phyloP scores from a whole-genome alignment of 2,888 invertebrate genomes.

The Pseudococcus longispinus region DNA sequence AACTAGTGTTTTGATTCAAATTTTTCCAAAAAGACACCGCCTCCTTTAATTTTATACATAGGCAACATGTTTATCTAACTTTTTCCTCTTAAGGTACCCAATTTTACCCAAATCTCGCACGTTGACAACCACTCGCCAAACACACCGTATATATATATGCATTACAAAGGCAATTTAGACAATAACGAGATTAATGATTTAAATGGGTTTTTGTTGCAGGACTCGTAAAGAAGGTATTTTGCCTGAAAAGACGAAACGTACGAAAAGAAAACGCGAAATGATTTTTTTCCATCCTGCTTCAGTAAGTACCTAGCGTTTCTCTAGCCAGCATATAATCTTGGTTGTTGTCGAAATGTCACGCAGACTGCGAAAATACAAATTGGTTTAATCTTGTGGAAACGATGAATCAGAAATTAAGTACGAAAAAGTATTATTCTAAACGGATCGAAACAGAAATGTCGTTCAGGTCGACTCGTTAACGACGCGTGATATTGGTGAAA shows the following conservation, averaged over 20 bases:
- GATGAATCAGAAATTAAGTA: slow-evolving; percentile 46
- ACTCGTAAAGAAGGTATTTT: not conserved
- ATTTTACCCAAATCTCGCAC: too few relatives aligned
- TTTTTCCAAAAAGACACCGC: too few relatives aligned
- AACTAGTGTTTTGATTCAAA: too few relatives aligned
- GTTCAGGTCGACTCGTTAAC: slow-evolving; percentile 13
- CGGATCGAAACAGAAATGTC: not conserved
- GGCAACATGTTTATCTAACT: too few relatives aligned
- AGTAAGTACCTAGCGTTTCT: not conserved
- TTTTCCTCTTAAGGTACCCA: too few relatives aligned
- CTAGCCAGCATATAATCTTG: slow-evolving; percentile 2
- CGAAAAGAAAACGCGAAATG: not conserved
- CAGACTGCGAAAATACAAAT: slow-evolving; percentile 29
- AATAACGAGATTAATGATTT: not conserved
- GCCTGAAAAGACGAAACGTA: not conserved
- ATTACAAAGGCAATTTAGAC: not conserved
- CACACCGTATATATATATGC: too few relatives aligned
- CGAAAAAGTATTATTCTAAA: not conserved
- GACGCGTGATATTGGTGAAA: slow-evolving; percentile 36
- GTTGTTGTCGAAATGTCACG: slow-evolving; percentile 28
- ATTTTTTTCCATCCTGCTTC: not conserved
- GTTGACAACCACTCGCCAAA: too few relatives aligned
- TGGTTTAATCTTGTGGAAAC: slow-evolving; percentile 47
- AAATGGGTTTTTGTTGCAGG: not conserved
- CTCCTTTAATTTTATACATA: too few relatives aligned